Base-by-base conservation (phyloP, 30 jellyfish, hydroid and myxozoan species). In the Mastigias papua region DNA sequence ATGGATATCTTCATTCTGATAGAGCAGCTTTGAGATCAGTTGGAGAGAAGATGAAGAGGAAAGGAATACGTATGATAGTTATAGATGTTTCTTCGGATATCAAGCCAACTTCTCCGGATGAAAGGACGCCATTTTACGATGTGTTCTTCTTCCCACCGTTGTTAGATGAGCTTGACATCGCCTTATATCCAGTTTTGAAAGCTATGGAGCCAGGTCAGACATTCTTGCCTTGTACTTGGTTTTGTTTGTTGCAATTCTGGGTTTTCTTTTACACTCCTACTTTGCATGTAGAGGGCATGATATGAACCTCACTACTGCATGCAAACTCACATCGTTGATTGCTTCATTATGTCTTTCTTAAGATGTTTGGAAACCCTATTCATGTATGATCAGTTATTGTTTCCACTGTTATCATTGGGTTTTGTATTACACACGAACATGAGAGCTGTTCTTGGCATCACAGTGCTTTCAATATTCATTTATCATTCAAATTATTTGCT, bases 61-160 rank as follows among this genome's bases (percentile, higher is more conserved):
- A 34, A 26, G 98, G 97, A 21, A 80, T 92, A 37, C 70, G 66
- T 32, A 65, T 74, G 63, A 80, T 92, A 42, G 85, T 81, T 19
- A 81, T 92, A 67, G 96, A 82, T 50, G 76, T 86, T 17, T 82
- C 97, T 2, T 65, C 89, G 13, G 69, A 80, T 20, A 60, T 34
- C 1, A 94, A 75, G 67, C 57, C 69, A 6, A 22, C 34, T 28
- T 35, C 4, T 22, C 25, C 46, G 28, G 11, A 37, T 27, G 84
- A 58, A 20, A 33, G 61, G 0, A 49, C 78, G 21, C 90, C 89
- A 22, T 61, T 46, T 32, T 57, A 76, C 34, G 88, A 91, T 61
- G 92, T 84, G 57, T 84, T 76, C 81, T 91, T 84, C 88, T 91
- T 91, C 92, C 97, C 97, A 28, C 95, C 92, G 26, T 69, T 33